A percentile compares a stretch with the other conserved stretches of the same genome.
phyloP scores from a whole-genome alignment of 2,888 invertebrate genomes.

The Scelioninae gen. 1 region DNA sequence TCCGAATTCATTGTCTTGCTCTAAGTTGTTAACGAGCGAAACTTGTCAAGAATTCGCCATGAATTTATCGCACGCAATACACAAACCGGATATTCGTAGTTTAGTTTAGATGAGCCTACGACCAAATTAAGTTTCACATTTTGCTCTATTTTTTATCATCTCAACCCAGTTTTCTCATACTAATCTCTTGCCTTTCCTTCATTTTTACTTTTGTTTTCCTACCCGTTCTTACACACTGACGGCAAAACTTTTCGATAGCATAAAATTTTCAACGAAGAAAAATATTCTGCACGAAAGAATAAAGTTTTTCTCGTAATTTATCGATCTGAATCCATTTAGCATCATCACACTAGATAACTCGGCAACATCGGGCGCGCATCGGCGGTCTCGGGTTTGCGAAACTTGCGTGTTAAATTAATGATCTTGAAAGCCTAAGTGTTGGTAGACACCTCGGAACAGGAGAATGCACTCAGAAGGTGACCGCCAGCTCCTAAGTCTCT shows the following conservation, averaged over 20 bases:
- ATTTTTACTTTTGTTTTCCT: background rate
- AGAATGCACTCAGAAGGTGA: slow-evolving; percentile 84
- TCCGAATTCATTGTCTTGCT: slow-evolving; percentile 62
- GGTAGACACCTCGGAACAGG: slow-evolving; percentile 81
- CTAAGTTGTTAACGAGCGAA: slow-evolving; percentile 60
- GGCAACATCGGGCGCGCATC: slow-evolving; percentile 70
- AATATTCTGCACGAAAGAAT: slow-evolving; percentile 56
- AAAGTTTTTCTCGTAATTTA: slow-evolving; percentile 67
- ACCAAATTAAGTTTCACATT: background rate
- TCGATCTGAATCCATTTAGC: slow-evolving; percentile 71
- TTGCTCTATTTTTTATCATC: background rate
- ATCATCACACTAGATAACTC: slow-evolving; percentile 69
- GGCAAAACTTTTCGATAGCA: slow-evolving; percentile 28
- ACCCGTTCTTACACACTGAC: background rate
- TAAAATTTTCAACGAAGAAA: slow-evolving; percentile 63
- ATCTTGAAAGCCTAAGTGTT: slow-evolving; percentile 83
- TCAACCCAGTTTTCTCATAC: background rate
- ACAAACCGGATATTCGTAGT: slow-evolving; percentile 42
- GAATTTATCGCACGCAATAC: slow-evolving; percentile 55
- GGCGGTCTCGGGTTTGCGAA: slow-evolving; percentile 71
- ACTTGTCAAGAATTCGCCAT: slow-evolving; percentile 53
- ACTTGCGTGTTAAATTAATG: slow-evolving; percentile 83
- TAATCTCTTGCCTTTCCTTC: background rate
- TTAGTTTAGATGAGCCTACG: slow-evolving; percentile 25
- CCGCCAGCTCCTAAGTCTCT: slow-evolving; percentile 83